phyloP scores from a whole-genome alignment of 2,113 vertebrate species.

The Periophthalmus modestus region DNA sequence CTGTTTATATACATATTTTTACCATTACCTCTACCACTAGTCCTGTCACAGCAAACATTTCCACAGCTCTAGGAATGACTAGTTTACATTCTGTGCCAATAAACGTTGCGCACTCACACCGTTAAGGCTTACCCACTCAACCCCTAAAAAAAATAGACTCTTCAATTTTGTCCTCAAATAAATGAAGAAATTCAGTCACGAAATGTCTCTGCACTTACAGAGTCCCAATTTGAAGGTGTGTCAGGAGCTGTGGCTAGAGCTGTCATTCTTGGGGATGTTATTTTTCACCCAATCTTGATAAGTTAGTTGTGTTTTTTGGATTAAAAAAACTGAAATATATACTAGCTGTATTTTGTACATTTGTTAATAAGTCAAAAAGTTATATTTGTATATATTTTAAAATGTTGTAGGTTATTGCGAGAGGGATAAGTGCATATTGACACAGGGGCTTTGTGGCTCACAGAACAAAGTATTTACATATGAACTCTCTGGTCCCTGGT shows the following conservation, averaged over 20 bases:
- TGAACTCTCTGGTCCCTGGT: background rate
- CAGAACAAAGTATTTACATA: background rate
- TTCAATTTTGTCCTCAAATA: constrained; percentile 3
- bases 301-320: background rate
- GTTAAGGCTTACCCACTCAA: background rate
- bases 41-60: background rate
- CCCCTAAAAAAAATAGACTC: background rate
- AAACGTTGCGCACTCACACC: constrained; percentile 1
- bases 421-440: background rate
- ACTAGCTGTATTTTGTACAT: background rate
- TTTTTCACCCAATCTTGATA: background rate
- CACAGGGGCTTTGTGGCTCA: background rate
- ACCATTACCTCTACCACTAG: background rate
- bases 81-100: background rate
- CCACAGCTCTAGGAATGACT: background rate
- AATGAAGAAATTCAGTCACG: background rate
- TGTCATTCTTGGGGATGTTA: background rate
- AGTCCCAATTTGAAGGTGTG: background rate
- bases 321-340: background rate
- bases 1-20: too few relatives aligned
- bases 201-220: background rate
- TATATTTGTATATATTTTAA: background rate
- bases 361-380: background rate
- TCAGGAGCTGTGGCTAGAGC: background rate
- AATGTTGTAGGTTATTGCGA: too few relatives aligned